These are phyloP conservation scores for Pontoporia blainvillei DNA, from an alignment of 2,113 vertebrate genomes.

Conservation along the genomic window DNA sequence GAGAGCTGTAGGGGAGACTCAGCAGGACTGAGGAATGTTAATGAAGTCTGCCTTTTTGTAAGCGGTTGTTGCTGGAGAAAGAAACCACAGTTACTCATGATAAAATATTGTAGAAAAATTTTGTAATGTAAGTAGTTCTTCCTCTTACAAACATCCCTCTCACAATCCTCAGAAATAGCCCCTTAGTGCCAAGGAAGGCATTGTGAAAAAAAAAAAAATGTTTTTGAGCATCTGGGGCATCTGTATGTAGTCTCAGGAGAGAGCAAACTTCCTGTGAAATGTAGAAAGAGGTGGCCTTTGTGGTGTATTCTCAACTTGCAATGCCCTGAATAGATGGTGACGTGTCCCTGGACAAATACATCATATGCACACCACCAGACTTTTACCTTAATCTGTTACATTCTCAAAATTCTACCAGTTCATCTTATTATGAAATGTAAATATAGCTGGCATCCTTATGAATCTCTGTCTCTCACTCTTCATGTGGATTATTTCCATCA, in stretches of 20 bases:
- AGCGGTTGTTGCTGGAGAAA: background rate
- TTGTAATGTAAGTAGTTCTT: conserved; percentile 17
- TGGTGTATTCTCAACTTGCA: background rate
- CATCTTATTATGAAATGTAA: conserved; percentile 30
- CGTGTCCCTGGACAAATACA: background rate
- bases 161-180: background rate
- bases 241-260: background rate
- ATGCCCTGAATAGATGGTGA: background rate
- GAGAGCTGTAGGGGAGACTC: conserved; percentile 24
- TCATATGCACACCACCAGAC: background rate
- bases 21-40: conserved; percentile 52
- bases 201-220: background rate
- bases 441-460: background rate
- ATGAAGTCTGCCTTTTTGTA: conserved; percentile 40
- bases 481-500: background rate
- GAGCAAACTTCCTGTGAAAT: background rate
- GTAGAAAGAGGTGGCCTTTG: background rate
- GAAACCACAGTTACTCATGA: conserved; percentile 22
- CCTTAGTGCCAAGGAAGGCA: background rate
- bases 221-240: background rate
- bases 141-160: conserved; percentile 6
- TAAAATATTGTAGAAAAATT: conserved; percentile 30
- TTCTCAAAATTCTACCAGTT: conserved; percentile 35
- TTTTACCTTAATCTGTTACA: background rate
- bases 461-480: background rate